Conservation (phyloP, 2,888 invertebrate genomes). For the Ophion costatus region DNA sequence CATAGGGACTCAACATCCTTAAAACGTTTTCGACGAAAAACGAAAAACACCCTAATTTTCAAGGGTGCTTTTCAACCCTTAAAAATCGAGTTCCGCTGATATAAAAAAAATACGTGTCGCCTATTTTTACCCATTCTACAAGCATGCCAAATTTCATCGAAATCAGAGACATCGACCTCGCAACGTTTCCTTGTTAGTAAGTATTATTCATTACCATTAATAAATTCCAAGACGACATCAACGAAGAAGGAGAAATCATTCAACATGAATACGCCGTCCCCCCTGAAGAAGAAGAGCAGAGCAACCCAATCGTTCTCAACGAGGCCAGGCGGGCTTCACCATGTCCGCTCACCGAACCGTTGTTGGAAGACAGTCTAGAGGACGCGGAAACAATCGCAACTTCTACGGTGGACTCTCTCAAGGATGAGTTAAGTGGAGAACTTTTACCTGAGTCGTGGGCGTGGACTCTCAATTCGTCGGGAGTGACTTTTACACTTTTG, state of each 20-base stretch:
- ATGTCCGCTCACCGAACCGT: neutral
- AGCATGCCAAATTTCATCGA: too few relatives aligned
- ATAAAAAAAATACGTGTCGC: too few relatives aligned
- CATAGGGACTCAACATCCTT: too few relatives aligned
- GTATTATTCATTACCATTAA: neutral
- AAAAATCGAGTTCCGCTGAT: too few relatives aligned
- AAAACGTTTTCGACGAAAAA: too few relatives aligned
- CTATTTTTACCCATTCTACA: too few relatives aligned
- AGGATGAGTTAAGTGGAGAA: neutral
- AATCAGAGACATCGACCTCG: too few relatives aligned
- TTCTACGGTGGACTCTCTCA: neutral
- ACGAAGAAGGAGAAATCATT: neutral
- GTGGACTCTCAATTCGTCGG: conserved; percentile 1
- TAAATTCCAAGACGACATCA: neutral
- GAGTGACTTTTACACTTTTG: conserved; percentile 1
- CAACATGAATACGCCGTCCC: neutral
- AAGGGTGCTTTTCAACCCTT: too few relatives aligned
- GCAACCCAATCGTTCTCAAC: neutral
- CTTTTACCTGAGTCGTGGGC: conserved; percentile 16
- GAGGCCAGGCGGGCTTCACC: neutral
- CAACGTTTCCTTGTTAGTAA: too few relatives aligned
- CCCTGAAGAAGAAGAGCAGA: neutral
- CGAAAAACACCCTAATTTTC: too few relatives aligned
- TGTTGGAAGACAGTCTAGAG: neutral
- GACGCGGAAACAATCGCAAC: neutral